Evolutionary conservation across 1,140 invertebrate genomes (phyloP), one percentile per base, ranked within the genome.

Genomic region (Listronotus bonariensis): DNA sequence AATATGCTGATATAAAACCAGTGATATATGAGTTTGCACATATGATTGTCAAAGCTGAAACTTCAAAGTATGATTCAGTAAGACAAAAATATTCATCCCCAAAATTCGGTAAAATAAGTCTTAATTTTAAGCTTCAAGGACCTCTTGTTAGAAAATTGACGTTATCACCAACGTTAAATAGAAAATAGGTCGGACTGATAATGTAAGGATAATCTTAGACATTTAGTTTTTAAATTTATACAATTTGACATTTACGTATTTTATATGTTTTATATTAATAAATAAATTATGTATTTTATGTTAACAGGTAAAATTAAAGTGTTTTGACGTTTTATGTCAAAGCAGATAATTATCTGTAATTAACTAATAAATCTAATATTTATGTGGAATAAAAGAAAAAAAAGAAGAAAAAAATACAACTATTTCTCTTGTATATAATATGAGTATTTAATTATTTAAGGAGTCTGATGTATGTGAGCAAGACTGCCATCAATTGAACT

Each of bases 101-200:
- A 0, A 82, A 81, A 41, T 76, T 79, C 46, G 78, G 78, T 73
- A 82, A 80, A 69, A 79, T 84, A n/a, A 84, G 82, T 74, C 52
- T 79, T 12, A 77, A 81, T 54, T 70, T 79, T 11, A 82, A 82
- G 68, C 66, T 84, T 7, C 78, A 78, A 43, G 79, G 80, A 12
- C 69, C 74, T 5, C 70, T 72, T 31, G 74, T 84, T 14, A 26
- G 71, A 20, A 68, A 74, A 8, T 61, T 83, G 48, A 78, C 78
- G 15, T 66, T 70, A 18, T 34, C 38, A 18, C 62, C 53, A 9
- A 36, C 11, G 49, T 55, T 43, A 12, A 46, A n/a, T 45, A 40
- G 34, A 26, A 63, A 54, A 10, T 36, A 17, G 18, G 52, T 18
- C 12, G 10, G 49, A 56, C 15, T 55, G 52, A 55, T 55, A 20